Conservation (phyloP, 2,797 vertebrate genomes). For the Erpetoichthys calabaricus region DNA sequence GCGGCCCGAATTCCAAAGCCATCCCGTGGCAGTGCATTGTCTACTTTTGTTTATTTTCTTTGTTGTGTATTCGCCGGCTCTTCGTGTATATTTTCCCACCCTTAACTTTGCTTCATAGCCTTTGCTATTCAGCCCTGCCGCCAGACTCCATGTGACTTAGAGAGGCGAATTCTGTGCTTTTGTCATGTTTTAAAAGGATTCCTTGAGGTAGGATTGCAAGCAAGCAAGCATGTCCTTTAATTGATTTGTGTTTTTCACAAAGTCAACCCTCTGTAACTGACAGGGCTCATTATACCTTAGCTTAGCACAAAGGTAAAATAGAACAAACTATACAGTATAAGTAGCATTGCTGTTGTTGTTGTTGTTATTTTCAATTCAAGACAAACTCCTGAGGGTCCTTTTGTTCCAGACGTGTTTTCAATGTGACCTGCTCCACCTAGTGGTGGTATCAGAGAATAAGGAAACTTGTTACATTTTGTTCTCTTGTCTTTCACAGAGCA, state of each 20-base stretch:
- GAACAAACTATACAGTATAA: neutral
- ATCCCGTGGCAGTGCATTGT: conserved; percentile 13
- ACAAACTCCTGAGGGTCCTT: no score
- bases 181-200: no score
- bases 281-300: neutral
- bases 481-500: neutral
- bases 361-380: no score
- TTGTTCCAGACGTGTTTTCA: conserved; percentile 11
- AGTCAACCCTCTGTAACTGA: no score
- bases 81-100: conserved; percentile 6
- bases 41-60: conserved; percentile 15
- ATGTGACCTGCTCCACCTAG: conserved; percentile 49
- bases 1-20: conserved; percentile 17
- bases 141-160: no score
- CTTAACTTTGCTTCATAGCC: neutral
- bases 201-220: no score
- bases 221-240: no score
- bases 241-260: no score
- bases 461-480: conserved; percentile 20
- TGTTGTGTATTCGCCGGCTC: conserved; percentile 12
- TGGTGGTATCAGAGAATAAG: conserved; percentile 25
- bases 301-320: neutral
- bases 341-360: conserved; percentile 10
- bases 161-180: no score
- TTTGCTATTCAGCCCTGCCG: no score